Percentiles rank a stretch among this genome's conserved stretches.
Evolutionary conservation across 2,888 invertebrate species (phyloP).

Genomic region (Orthonevra nobilis): DNA sequence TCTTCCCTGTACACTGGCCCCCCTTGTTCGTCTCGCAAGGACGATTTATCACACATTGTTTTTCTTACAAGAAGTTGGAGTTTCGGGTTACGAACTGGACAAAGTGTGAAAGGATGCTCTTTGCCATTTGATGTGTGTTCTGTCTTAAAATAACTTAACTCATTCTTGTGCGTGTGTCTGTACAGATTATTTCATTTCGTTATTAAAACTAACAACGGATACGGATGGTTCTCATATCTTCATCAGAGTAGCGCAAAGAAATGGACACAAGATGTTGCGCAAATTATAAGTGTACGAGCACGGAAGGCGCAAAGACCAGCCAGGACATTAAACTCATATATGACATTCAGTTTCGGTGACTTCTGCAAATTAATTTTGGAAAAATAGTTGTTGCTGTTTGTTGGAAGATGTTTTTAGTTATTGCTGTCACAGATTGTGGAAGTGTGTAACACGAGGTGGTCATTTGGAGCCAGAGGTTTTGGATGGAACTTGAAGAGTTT

Average conservation of each 20-base stretch:
- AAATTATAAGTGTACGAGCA: conserved; percentile 14
- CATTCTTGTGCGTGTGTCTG: conserved; percentile 32
- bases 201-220: conserved; percentile 45
- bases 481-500: conserved; percentile 9
- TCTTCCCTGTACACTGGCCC: conserved; percentile 16
- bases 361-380: conserved; percentile 54
- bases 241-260: conserved; percentile 20
- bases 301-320: conserved; percentile 6
- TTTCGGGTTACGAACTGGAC: background rate
- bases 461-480: background rate
- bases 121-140: conserved; percentile 2
- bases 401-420: conserved; percentile 34
- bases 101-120: conserved; percentile 27
- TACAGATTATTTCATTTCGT: conserved; percentile 51
- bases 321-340: conserved; percentile 32
- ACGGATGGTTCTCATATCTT: conserved; percentile 40
- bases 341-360: conserved; percentile 13
- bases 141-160: conserved; percentile 48
- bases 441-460: background rate
- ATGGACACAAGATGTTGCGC: conserved; percentile 62
- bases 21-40: conserved; percentile 30
- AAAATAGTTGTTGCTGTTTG: conserved; percentile 30
- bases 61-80: conserved; percentile 23
- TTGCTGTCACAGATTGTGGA: conserved; percentile 52
- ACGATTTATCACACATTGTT: conserved; percentile 53